Evolutionary conservation across 2,888 invertebrate species (phyloP).

Genomic region (Drosophila eohydei): DNA sequence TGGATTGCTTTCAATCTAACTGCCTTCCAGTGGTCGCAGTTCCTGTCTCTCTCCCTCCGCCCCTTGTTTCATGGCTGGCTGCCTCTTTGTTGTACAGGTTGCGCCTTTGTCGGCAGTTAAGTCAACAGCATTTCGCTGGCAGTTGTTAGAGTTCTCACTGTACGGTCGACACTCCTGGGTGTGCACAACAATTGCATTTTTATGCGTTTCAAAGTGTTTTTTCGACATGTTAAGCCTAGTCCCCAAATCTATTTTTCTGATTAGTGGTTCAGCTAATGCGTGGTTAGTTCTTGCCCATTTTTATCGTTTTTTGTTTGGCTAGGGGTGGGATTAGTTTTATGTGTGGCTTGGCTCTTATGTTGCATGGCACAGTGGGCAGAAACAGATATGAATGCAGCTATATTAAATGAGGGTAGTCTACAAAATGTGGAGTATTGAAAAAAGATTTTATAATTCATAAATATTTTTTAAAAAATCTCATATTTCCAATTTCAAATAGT

Average conservation of each 20-base stretch:
- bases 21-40: background rate
- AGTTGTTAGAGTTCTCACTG: slow-evolving; percentile 44
- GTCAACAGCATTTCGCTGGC: slow-evolving; percentile 33
- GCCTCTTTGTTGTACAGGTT: slow-evolving; percentile 49
- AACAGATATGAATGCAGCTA: background rate
- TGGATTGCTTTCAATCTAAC: slow-evolving; percentile 34
- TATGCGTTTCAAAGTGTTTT: slow-evolving; percentile 73
- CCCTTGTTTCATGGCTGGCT: slow-evolving; percentile 63
- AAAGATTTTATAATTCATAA: background rate
- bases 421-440: background rate
- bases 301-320: slow-evolving; percentile 24
- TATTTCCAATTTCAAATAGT: no score
- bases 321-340: slow-evolving; percentile 31
- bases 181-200: slow-evolving; percentile 68
- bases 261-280: slow-evolving; percentile 37
- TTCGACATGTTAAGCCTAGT: slow-evolving; percentile 60
- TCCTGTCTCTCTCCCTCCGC: slow-evolving; percentile 19
- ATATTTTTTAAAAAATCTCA: background rate
- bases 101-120: slow-evolving; percentile 55
- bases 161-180: slow-evolving; percentile 16
- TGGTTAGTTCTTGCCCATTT: slow-evolving; percentile 33
- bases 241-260: slow-evolving; percentile 55
- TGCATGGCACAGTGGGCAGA: slow-evolving; percentile 43
- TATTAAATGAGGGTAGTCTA: background rate
- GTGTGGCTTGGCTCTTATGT: slow-evolving; percentile 29